Evolutionary conservation across 2,888 invertebrate genomes (phyloP).

Genomic region (Seira ritae): DNA sequence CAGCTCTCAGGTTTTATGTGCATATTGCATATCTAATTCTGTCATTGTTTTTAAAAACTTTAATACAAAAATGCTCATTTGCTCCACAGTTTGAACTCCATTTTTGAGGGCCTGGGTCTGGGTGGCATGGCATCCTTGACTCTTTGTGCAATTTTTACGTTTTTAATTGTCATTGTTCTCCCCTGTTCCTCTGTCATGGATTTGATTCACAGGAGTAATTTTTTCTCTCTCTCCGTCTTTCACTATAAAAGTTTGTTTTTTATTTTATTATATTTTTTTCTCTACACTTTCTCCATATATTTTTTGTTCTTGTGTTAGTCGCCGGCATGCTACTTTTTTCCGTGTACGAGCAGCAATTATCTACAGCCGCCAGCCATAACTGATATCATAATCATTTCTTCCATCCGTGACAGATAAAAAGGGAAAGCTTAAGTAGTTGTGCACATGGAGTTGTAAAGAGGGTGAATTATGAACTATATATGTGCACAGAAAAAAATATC

Average conservation of each 20-base stretch:
- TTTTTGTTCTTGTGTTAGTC: not conserved
- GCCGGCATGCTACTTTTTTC: constrained; percentile 18
- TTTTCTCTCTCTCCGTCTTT: constrained; percentile 3
- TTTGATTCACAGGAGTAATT: constrained; percentile 1
- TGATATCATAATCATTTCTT: constrained; percentile 58
- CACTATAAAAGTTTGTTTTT: not conserved
- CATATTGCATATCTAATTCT: no score
- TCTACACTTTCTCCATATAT: not conserved
- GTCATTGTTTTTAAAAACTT: no score
- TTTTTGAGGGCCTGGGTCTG: no score
- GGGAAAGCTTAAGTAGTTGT: constrained; percentile 33
- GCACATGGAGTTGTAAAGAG: not conserved
- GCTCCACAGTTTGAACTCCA: not conserved
- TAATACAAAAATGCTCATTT: no score
- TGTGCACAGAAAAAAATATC: not conserved
- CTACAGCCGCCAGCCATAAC: constrained; percentile 61
- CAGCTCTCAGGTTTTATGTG: no score
- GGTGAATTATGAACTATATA: not conserved
- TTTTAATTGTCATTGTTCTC: constrained; percentile 4
- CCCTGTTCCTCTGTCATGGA: not conserved
- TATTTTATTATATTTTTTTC: constrained; percentile 3
- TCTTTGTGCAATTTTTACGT: not conserved
- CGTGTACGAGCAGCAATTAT: constrained; percentile 47
- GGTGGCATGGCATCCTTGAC: not conserved
- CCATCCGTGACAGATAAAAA: constrained; percentile 48